A percentile compares a stretch with the other conserved stretches of the same genome.
These are phyloP conservation scores for Varanus komodoensis DNA, from an alignment of 2,113 vertebrate genomes.

Conservation along the genomic window DNA sequence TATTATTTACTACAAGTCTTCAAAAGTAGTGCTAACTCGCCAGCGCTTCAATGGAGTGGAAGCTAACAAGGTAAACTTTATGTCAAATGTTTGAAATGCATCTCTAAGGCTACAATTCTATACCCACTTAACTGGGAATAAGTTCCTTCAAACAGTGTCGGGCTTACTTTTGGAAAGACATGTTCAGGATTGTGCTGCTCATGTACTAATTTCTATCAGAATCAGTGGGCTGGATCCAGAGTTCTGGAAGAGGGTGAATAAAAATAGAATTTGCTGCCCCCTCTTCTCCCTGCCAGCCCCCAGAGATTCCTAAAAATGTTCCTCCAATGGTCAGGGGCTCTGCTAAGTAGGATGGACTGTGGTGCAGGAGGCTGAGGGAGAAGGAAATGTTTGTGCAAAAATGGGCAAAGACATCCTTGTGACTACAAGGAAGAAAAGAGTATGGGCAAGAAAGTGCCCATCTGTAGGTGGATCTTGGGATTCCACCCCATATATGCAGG, in stretches of 20 bases:
- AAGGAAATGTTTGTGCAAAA: too few relatives aligned
- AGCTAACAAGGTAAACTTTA: slow-evolving; percentile 81
- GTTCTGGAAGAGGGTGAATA: neutral
- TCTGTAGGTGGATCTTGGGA: neutral
- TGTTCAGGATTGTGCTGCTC: too few relatives aligned
- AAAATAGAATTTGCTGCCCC: too few relatives aligned
- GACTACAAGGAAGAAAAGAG: too few relatives aligned
- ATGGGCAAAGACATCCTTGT: too few relatives aligned
- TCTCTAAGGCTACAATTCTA: neutral
- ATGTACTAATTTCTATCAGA: neutral
- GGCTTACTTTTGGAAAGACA: too few relatives aligned
- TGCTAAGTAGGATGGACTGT: neutral
- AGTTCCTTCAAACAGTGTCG: too few relatives aligned
- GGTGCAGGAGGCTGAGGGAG: too few relatives aligned
- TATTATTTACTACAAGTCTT: slow-evolving; percentile 77
- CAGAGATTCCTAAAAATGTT: too few relatives aligned
- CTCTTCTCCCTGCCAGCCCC: too few relatives aligned
- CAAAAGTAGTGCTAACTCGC: slow-evolving; percentile 78
- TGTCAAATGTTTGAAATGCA: neutral
- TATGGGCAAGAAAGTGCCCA: too few relatives aligned
- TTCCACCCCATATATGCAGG: neutral
- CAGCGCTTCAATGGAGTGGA: slow-evolving; percentile 46
- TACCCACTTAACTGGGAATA: too few relatives aligned
- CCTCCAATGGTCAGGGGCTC: neutral
- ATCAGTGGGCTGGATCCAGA: neutral